These are phyloP conservation scores for Clostera curtula DNA, from an alignment of 2,888 invertebrate species.

Conservation along the genomic window DNA sequence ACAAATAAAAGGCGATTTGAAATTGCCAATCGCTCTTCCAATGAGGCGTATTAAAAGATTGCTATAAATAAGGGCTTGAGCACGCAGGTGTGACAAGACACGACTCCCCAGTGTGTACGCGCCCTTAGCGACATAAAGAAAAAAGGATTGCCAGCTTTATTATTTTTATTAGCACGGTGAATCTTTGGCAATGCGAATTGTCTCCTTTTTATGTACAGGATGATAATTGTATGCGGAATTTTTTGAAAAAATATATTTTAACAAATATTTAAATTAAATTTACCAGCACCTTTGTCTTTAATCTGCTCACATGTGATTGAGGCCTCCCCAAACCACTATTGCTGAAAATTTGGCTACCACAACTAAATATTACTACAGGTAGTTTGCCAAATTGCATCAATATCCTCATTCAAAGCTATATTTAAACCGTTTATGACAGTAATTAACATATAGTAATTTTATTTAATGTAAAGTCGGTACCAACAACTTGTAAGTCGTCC, in stretches of 20 bases:
- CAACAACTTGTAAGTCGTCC: too few relatives aligned
- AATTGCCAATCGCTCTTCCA: slow-evolving; percentile 39
- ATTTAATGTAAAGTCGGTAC: too few relatives aligned
- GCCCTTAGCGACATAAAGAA: slow-evolving; percentile 46
- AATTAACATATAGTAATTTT: too few relatives aligned
- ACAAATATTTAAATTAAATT: not conserved
- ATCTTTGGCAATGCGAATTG: slow-evolving; percentile 35
- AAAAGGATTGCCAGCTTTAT: slow-evolving; percentile 66
- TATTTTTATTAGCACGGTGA: slow-evolving; percentile 58
- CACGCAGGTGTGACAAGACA: slow-evolving; percentile 50
- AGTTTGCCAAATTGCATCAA: too few relatives aligned
- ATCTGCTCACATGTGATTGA: too few relatives aligned
- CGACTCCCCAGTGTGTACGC: slow-evolving; percentile 43
- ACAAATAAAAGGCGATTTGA: slow-evolving; percentile 22
- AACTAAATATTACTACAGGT: too few relatives aligned
- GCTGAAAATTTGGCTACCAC: too few relatives aligned
- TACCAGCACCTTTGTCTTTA: not conserved
- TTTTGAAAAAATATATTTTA: slow-evolving; percentile 3
- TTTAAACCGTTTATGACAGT: too few relatives aligned
- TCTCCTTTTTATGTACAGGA: slow-evolving; percentile 26
- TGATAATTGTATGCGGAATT: too few relatives aligned
- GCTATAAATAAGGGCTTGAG: slow-evolving; percentile 51
- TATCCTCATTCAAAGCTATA: too few relatives aligned
- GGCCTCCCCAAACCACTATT: too few relatives aligned
- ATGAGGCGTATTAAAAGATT: slow-evolving; percentile 46